Evolutionary conservation across 2,797 vertebrate species (phyloP), one percentile per base, ranked within the genome.

Genomic region (Urophycis tenuis): DNA sequence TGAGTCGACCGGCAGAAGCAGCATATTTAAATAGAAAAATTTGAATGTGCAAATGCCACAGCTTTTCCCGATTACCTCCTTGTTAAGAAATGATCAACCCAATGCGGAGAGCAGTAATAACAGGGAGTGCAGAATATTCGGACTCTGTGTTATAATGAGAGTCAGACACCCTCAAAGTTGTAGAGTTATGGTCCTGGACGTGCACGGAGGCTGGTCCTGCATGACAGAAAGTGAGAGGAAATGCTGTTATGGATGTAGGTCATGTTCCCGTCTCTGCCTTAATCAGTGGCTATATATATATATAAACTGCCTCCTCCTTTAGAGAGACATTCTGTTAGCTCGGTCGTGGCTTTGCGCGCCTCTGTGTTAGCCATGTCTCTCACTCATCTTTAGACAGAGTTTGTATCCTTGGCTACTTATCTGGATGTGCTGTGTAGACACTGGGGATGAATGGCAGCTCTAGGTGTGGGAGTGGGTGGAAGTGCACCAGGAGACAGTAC

Each of bases 271-370:
- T 92, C 92, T 88, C 92, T 93, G 92, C 88, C 82, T 93, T 94
- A 93, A 94, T 93, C 92, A 94, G 92, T 84, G 85, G 91, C 93
- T 93, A 94, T 93, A 93, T 94, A 92, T 93, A 91, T 71, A 33
- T 71, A 71, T 31, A 31, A 71, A 67, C 88, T 82, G 88, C 90
- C 88, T 84, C 84, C 90, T 91, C 88, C 89, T 92, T 92, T 89
- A 81, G 88, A 91, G 88, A 88, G 89, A 88, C 87, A 88, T 91
- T 91, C 87, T 88, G 90, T 91, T 87, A 89, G 88, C 85, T 83
- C 79, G 75, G 87, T 90, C 90, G 88, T 86, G 86, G 82, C 87
- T 85, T 85, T 82, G 86, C 19, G 19, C 19, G 53, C 53, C 22
- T 49, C 53, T 25, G 53, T 60, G 49, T 53, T n/a, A 17, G 11